These are phyloP conservation scores for Acropora tenuis DNA, from an alignment of 64 coral and sea anemone species.

Conservation along the genomic window DNA sequence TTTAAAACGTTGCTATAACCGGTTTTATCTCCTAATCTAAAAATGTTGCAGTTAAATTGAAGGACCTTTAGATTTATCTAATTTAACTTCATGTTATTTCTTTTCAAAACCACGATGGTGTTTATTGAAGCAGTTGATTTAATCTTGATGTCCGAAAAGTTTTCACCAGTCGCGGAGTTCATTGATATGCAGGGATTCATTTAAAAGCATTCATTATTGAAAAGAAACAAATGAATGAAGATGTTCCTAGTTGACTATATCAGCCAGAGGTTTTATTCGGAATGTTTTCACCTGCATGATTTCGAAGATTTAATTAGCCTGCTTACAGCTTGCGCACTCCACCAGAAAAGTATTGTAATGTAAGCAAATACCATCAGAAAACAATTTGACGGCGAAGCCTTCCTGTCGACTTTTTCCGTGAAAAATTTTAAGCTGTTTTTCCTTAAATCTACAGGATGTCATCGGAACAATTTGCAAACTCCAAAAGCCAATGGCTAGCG, in stretches of 20 bases:
- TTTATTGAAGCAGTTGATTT: slow-evolving; percentile 15
- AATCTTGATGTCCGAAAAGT: neutral
- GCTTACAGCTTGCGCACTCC: neutral
- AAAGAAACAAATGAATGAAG: slow-evolving; percentile 37
- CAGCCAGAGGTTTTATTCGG: too few relatives aligned
- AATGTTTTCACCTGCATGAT: slow-evolving; percentile 2
- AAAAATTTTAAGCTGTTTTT: neutral
- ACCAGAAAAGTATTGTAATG: neutral
- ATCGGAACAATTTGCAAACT: slow-evolving; percentile 20
- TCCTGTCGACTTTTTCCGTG: neutral
- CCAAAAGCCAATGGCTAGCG: neutral
- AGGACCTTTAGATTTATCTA: too few relatives aligned
- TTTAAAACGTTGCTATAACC: neutral
- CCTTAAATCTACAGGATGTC: neutral
- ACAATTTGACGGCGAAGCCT: neutral
- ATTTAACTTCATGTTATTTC: too few relatives aligned
- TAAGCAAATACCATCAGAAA: neutral
- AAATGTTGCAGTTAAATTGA: neutral
- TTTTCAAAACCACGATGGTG: neutral
- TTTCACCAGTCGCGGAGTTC: slow-evolving; percentile 1
- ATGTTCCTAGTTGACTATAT: neutral
- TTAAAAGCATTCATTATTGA: slow-evolving; percentile 46
- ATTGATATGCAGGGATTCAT: slow-evolving; percentile 39
- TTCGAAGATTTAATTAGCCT: neutral
- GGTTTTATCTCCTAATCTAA: neutral